Base-by-base conservation (phyloP, 2,797 vertebrate genomes). In the Typhlichthys subterraneus region DNA sequence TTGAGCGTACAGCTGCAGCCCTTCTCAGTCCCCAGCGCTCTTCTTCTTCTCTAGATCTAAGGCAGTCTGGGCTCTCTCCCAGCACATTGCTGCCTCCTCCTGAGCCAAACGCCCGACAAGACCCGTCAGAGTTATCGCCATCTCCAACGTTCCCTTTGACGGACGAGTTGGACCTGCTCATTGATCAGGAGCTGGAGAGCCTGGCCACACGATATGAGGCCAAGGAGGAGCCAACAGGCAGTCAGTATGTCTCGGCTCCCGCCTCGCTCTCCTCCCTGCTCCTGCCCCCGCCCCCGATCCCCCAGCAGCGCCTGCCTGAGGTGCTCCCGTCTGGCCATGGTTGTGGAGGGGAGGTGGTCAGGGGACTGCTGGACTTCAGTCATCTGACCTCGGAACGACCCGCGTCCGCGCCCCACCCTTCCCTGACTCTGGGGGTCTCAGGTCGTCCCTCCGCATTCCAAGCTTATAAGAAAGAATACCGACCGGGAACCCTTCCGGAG, bases 111-210 rank as follows among this genome's bases (percentile, higher is more conserved):
- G 8, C 33, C 33, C 33, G 8, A 38, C 33, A 38, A 38, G 33
- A 38, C 33, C 8, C 33, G 5, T 38, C 33, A 8, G 50, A 45
- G 33, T 17, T 56, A 11, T 31, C 57, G 47, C 76, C 74, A 70
- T 63, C n/a, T 5, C 56, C 62, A 7, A 50, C 45, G 29, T 53
- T 45, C 59, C 56, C 74, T 33, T 14, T 89, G 71, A 92, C 93
- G 19, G 93, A 92, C 69, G 95, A 97, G 66, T 76, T 96, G 72
- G 94, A 96, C 85, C 78, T 89, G 45, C 89, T 96, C 33, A 78
- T 94, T 65, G 93, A 96, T 73, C 89, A 90, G 70, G 93, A 95
- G 76, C 88, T 95, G 58, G 88, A 94, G 75, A 91, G 66, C 53
- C 77, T 92, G 60, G 77, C 75, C 0, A 29, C 45, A 1, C 76